Base-by-base conservation (phyloP, 1,140 invertebrate species). In the Diorhabda sublineata region DNA sequence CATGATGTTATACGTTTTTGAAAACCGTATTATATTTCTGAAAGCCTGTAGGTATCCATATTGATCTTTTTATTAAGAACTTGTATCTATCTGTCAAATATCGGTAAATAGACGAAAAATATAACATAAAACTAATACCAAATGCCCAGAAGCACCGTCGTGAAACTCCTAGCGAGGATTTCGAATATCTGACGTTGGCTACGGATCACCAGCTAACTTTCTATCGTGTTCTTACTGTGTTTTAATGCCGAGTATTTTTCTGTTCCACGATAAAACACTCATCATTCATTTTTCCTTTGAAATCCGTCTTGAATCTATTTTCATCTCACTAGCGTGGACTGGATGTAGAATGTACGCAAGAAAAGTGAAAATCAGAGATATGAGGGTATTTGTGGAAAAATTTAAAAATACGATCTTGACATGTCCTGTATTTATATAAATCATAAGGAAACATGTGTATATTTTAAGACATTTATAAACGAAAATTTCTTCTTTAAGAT, bases 201-300 rank as follows among this genome's bases (percentile, higher is more conserved):
- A 66, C 58, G 71, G 69, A 56, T 6, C 26, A 58, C 52, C 71
- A 58, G 41, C 11, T 2, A 52, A 68, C 47, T 52, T 52, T 52
- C 2, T 52, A n/a, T 52, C 47, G n/a, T 52, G 26, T 52, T 52
- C 47, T 52, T n/a, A n/a, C n/a, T 6, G 3, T 52, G 6, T 2
- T n/a, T 6, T 58, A 47, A 43, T 43, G n/a, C 58, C 26, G 11
- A 69, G 56, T 42, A 44, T 56, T 60, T 61, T 9, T n/a, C 6
- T n/a, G 47, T 52, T 52, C 47, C 47, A n/a, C 63, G 56, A 42
- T 59, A 45, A 43, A 47, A 74, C 66, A 72, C 70, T 74, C 73
- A 74, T 74, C 73, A 74, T 72, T 74, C 73, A 74, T 74, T 74
- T 74, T 68, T 68, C 44, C 70, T 59, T 57, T 66, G 69, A 70